These are phyloP conservation scores for Actenoides hombroni DNA, from an alignment of 2,113 vertebrate species.

Conservation along the genomic window DNA sequence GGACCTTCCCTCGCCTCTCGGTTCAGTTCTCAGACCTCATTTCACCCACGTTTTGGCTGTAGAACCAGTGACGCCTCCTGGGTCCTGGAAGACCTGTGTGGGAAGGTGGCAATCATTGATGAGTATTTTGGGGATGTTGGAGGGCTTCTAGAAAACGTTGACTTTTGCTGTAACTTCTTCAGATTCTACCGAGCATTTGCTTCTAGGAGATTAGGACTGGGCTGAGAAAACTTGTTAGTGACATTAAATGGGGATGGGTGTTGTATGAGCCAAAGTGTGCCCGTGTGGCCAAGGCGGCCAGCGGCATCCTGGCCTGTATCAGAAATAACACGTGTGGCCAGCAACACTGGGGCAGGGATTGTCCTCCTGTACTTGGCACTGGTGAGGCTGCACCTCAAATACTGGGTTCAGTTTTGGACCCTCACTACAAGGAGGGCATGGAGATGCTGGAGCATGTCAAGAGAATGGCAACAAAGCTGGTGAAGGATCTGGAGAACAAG, in stretches of 20 bases:
- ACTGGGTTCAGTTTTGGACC: neutral
- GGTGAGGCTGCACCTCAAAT: neutral
- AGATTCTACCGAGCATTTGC: neutral
- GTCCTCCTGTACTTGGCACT: neutral
- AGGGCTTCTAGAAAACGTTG: neutral
- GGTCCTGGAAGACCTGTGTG: neutral
- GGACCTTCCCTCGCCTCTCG: neutral
- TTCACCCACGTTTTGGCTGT: neutral
- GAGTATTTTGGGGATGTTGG: no score
- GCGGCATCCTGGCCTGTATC: neutral
- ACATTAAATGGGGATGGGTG: neutral
- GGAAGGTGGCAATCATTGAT: neutral
- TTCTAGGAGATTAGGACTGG: neutral
- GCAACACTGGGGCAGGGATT: neutral
- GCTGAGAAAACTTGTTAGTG: neutral
- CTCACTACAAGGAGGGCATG: neutral
- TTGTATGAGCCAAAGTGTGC: neutral
- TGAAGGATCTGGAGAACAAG: neutral
- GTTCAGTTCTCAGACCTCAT: fast-evolving
- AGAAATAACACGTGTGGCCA: neutral
- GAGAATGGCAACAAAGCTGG: neutral
- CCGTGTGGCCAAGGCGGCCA: neutral
- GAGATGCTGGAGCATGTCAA: neutral
- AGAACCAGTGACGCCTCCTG: neutral
- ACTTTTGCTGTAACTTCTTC: neutral